Evolutionary conservation across 1,140 invertebrate genomes (phyloP), one percentile per base, ranked within the genome.

Genomic region (Sitophilus oryzae): DNA sequence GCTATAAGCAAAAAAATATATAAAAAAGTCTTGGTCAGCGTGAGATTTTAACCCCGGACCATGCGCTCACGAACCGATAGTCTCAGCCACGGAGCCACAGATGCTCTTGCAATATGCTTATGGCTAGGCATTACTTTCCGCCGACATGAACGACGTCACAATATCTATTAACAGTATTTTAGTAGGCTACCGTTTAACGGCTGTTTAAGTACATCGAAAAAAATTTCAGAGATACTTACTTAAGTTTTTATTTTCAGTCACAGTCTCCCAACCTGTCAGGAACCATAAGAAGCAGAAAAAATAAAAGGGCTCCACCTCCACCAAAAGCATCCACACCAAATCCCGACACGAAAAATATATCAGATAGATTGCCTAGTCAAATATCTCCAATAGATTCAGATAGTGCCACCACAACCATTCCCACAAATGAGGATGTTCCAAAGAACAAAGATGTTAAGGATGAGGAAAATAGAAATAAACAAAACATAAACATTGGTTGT

Each of bases 401-500:
- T 9, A 18, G 16, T 9, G 2, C 4, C 5, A 9, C 9, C 11
- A 23, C 19, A 51, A 19, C 9, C 3, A 9, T 25, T 9, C 6
- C 38, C 9, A 19, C 19, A 21, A 15, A 45, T 2, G 58, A 60
- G 9, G 66, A 71, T 47, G 56, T 65, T 65, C 76, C 79, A 43
- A 75, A 77, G 42, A 69, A 78, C 50, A 60, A 83, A 58, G 71
- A 71, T 22, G 74, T 69, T 35, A 81, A 82, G 59, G 77, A 83
- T 63, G 77, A 79, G 49, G 66, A 72, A n/a, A 82, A 82, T 64
- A 73, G 75, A 45, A 80, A 73, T 46, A 70, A 74, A n/a, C 78
- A 79, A 59, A 79, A 73, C 61, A 69, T 73, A 60, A 60, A 64
- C 48, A 30, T 48, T 19, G 48, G 19, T 20, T n/a, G 21, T 61